Evolutionary conservation across 2,888 invertebrate genomes (phyloP), one percentile per base, ranked within the genome.

Genomic region (Catocala nupta): DNA sequence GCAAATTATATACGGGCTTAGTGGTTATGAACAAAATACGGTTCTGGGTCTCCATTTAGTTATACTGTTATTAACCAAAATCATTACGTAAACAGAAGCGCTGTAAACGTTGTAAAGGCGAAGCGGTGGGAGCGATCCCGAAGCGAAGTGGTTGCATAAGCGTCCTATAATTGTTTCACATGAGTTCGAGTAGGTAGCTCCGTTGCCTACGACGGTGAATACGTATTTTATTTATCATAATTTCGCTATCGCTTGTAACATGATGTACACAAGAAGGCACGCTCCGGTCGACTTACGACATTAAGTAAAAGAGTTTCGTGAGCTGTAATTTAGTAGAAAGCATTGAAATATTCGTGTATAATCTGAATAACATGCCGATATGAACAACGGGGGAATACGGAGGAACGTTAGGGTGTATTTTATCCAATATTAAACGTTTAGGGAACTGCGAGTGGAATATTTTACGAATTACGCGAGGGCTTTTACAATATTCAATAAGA

Each of bases 341-440:
- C 94, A 93, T 93, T 93, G 94, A 93, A 93, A 93, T 93, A 93
- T 93, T 93, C 93, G 92, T 94, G 93, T 93, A 91, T 93, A 93
- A 93, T 94, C 92, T 92, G 91, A 93, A 93, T 93, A 94, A 93
- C 94, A 94, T 94, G 93, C 90, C 92, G 89, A 94, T 93, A 94
- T 94, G 93, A 93, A 92, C 93, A 92, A 90, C 93, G 92, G 91
- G 92, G 93, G 93, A 92, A 90, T 90, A 90, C 86, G 83, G 78
- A 76, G 84, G 82, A 86, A 89, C 92, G 89, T 84, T 85, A 86
- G 89, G 90, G 92, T 88, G 89, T 93, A 92, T 91, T 93, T 91
- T 93, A 93, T 92, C 91, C 92, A 88, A 93, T 94, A 94, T 94
- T 93, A 93, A 94, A 92, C 93, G 92, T 88, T 92, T 87, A 83